Evolutionary conservation across 2,888 invertebrate species (phyloP), one percentile per base, ranked within the genome.

Genomic region (Scaptomyza tumidula): DNA sequence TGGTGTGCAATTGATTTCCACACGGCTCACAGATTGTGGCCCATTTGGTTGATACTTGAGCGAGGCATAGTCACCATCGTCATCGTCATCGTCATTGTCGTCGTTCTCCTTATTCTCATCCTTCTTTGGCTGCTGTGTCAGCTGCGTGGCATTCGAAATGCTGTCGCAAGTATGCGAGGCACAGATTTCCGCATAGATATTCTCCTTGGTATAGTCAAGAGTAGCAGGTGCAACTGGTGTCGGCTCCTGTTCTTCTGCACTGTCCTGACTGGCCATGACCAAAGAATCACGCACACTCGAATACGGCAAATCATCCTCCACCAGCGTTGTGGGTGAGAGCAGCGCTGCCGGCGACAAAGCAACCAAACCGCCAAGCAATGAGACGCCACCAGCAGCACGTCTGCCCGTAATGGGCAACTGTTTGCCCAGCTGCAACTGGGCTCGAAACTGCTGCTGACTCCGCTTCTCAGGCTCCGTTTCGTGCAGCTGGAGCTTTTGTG

Each of bases 181-280:
- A 71, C 95, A 95, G 64, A 95, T 95, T 91, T 95, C 95, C 53
- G 95, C 95, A 87, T 95, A 95, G 80, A 95, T 95, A 80, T 95
- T 95, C 83, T 95, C 95, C 85, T 94, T 91, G 35, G 91, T 81
- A 63, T 91, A 91, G 45, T 92, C 91, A 53, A 86, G 67, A 6
- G 86, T 90, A 53, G 86, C 71, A 6, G 87, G 80, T 46, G 81
- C 73, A 46, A 69, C 61, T 4, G 27, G 13, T 1, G 57, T 66
- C 39, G 33, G 62, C 29, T 45, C 73, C 59, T 57, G 65, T 56
- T 71, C 55, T 7, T 67, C 58, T n/a, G 39, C 62, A 11, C 81
- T 84, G 9, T 86, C 90, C 62, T 90, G 80, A 54, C 84, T 90
- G 56, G 88, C 83, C 13, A 90, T 84, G 29, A 92, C 89, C 6